phyloP scores from a whole-genome alignment of 2,888 invertebrate species.

The Pollenia griseotomentosa region DNA sequence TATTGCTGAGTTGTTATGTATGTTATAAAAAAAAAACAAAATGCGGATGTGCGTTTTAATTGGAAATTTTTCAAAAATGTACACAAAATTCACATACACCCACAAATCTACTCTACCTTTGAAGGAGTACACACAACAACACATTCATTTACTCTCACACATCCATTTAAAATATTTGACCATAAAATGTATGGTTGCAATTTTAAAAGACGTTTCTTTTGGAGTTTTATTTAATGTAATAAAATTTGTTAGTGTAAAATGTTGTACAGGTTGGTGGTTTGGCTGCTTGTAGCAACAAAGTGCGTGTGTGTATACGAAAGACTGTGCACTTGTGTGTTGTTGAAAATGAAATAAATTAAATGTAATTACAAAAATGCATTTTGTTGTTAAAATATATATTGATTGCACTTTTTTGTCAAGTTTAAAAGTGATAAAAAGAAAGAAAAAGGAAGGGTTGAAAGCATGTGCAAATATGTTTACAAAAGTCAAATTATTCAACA shows the following conservation, averaged over 20 bases:
- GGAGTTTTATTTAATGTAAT: constrained; percentile 45
- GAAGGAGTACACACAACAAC: neutral
- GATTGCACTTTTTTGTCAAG: too few relatives aligned
- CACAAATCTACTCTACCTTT: neutral
- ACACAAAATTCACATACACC: neutral
- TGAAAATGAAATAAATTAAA: constrained; percentile 66
- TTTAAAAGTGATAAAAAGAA: too few relatives aligned
- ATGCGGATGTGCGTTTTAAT: constrained; percentile 73
- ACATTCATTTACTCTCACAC: constrained; percentile 2
- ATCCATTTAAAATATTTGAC: constrained; percentile 49
- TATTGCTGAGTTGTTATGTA: constrained; percentile 67
- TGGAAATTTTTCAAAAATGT: constrained; percentile 59
- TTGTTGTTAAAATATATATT: constrained; percentile 41
- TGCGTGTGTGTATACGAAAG: neutral
- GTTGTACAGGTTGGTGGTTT: constrained; percentile 29
- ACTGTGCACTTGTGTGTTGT: constrained; percentile 9
- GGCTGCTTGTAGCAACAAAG: constrained; percentile 8
- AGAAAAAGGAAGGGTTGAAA: too few relatives aligned
- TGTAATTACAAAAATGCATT: constrained; percentile 66
- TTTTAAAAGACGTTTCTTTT: constrained; percentile 41
- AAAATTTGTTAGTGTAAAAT: constrained; percentile 14
- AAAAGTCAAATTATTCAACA: too few relatives aligned
- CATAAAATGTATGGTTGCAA: constrained; percentile 40
- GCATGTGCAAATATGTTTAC: too few relatives aligned
- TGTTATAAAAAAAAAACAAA: constrained; percentile 58